A percentile compares a stretch with the other conserved stretches of the same genome.
Evolutionary conservation across 2,797 vertebrate species (phyloP).

Genomic region (Diplodus puntazzo): DNA sequence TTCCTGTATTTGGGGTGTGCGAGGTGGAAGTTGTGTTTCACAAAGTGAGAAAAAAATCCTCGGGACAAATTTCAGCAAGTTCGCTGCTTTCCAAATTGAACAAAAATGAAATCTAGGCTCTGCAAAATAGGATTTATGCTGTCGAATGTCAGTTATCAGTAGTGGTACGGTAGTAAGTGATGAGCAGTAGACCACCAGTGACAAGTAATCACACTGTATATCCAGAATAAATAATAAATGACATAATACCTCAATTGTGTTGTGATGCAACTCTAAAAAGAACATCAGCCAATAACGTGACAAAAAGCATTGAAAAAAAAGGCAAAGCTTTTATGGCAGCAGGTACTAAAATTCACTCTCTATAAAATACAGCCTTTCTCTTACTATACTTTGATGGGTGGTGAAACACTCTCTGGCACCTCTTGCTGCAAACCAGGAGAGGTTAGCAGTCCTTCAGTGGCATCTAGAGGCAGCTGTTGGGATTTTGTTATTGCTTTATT

Average conservation of each 20-base stretch:
- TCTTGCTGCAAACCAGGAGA: conserved; percentile 20
- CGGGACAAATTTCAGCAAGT: not conserved
- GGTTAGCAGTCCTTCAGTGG: conserved; percentile 60
- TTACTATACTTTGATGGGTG: conserved; percentile 3
- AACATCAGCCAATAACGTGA: not conserved
- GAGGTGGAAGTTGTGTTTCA: not conserved
- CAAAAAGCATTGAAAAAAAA: conserved; percentile 2
- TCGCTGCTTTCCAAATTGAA: not conserved
- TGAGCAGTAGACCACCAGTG: too few relatives aligned
- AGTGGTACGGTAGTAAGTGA: too few relatives aligned
- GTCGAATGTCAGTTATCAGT: not conserved
- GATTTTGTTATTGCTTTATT: conserved; percentile 17
- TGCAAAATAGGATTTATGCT: not conserved
- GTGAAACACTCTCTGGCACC: conserved; percentile 6
- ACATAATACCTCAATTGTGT: not conserved
- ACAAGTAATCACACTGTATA: not conserved
- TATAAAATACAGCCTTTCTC: conserved; percentile 8
- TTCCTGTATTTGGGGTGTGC: conserved; percentile 4
- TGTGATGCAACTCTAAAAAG: not conserved
- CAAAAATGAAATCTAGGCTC: not conserved
- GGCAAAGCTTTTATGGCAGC: conserved; percentile 12
- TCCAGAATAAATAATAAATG: not conserved
- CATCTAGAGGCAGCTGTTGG: conserved; percentile 74
- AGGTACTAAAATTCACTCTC: conserved; percentile 23
- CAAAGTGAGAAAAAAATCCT: conserved; percentile 1